Evolutionary conservation across 2,797 vertebrate species (phyloP), one percentile per base, ranked within the genome.

Genomic region (Pangasius mekongensis): DNA sequence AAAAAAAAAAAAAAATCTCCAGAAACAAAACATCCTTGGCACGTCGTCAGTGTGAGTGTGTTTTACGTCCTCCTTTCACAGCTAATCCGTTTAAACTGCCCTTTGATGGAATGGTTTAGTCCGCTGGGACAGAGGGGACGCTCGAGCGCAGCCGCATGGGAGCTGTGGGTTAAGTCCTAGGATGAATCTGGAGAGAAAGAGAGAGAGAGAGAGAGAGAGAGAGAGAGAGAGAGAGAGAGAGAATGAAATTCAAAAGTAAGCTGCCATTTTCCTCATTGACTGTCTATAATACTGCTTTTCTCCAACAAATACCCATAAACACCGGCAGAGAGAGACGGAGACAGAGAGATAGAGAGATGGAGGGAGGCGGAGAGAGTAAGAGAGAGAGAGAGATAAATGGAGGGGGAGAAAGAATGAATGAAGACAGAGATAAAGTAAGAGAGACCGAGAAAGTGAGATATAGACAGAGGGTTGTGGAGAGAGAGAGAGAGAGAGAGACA

Each of bases 111-210:
- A 95, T 96, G 96, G 94, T 97, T 96, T 94, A 95, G 95, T 96
- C 94, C 92, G 30, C 96, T 95, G 91, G 89, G 92, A 93, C 92
- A 92, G 94, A 91, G 93, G 92, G 91, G 94, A 95, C 96, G 95
- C 95, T 93, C 94, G 92, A 87, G 87, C 87, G 66, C 90, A 91
- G 94, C 91, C 91, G 92, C 92, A 91, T 73, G 92, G 93, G 94
- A 93, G 91, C 30, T 58, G 94, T 95, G 95, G 94, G 95, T 98
- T 99, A 99, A 96, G 98, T 98, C 97, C 98, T 97, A 36, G 98
- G 98, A 95, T 99, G 97, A 97, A 99, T 99, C 98, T 99, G 97
- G 92, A 90, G 91, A 27, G 90, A 89, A 93, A 91, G 93, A 95
- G 92, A 95, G 89, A 95, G 92, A 95, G 89, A 95, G 92, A 90